phyloP scores from a whole-genome alignment of 1,140 invertebrate genomes.

The Cyclina sinensis region DNA sequence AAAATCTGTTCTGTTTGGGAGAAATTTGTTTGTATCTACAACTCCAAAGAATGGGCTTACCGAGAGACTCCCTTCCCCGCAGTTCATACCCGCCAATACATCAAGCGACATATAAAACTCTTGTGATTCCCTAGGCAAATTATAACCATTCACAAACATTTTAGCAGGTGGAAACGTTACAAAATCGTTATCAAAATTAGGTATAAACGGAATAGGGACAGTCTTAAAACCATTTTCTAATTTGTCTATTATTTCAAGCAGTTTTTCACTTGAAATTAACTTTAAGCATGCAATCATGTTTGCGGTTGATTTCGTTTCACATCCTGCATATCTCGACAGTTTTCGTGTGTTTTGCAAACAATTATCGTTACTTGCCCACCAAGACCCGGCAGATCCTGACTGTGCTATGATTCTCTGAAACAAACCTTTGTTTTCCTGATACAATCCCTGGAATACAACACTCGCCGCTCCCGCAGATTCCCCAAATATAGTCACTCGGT shows the following conservation, averaged over 20 bases:
- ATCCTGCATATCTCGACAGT: neutral
- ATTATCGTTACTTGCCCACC: neutral
- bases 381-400: slow-evolving; percentile 58
- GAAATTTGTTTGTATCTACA: neutral
- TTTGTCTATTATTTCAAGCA: neutral
- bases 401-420: slow-evolving; percentile 69
- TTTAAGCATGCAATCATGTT: neutral
- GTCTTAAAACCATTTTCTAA: neutral
- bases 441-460: slow-evolving; percentile 63
- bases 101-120: slow-evolving; percentile 56
- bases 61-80: slow-evolving; percentile 37
- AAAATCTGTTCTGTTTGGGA: slow-evolving; percentile 14
- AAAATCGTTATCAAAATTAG: slow-evolving; percentile 47
- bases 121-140: neutral
- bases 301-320: neutral
- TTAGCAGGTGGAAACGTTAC: neutral
- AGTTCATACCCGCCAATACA: slow-evolving; percentile 58
- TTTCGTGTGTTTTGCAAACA: neutral
- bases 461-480: slow-evolving; percentile 87
- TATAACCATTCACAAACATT: neutral
- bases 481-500: slow-evolving; percentile 91
- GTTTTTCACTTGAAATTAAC: neutral
- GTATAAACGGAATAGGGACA: neutral
- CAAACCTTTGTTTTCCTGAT: slow-evolving; percentile 66
- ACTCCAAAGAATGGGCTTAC: slow-evolving; percentile 2